Base-by-base conservation (phyloP, 2,888 invertebrate species). In the Athalia cordata region DNA sequence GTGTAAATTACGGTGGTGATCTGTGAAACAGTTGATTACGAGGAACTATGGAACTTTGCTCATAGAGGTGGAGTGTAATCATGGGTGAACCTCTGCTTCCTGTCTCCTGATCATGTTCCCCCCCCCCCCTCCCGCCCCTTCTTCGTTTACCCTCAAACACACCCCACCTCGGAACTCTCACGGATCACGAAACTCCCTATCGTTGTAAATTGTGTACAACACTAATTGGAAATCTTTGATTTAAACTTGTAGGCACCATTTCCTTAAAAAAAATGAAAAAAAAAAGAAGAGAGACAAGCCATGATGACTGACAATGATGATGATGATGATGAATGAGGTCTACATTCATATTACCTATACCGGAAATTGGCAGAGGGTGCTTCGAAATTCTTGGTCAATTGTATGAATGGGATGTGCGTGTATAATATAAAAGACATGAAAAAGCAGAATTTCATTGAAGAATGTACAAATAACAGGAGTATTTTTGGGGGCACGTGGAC, bases 41-140 rank as follows among this genome's bases (percentile, higher is more conserved):
- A 84, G 86, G 86, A 86, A 86, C 80, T 81, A 84, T 79, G 83
- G 85, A 82, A 75, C 81, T 86, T 85, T 82, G 80, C 82, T 85
- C 81, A 84, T 84, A 83, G 83, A 75, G 62, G 62, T 64, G 84
- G 81, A 85, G 84, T 85, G 86, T 84, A 86, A 86, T 86, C 86
- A 86, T 83, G 84, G 83, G 85, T 84, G 85, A 85, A 86, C 84
- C 85, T 84, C 77, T 77, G 80, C 83, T 85, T 86, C 86, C 86
- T 83, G 78, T 52, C 15, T 43, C 43, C 15, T 6, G 5, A 15
- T 49, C 76, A 29, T 29, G 29, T 2, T n/a, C n/a, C 49, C 76
- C 8, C 55, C 55, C 9, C 3, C 50, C 47, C n/a, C 45, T 3
- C 65, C 29, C 45, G 11, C 47, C 15, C 15, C 55, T 6, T 43